These are phyloP conservation scores for Loxodonta africana DNA, from an alignment of 2,113 vertebrate species.

Conservation along the genomic window DNA sequence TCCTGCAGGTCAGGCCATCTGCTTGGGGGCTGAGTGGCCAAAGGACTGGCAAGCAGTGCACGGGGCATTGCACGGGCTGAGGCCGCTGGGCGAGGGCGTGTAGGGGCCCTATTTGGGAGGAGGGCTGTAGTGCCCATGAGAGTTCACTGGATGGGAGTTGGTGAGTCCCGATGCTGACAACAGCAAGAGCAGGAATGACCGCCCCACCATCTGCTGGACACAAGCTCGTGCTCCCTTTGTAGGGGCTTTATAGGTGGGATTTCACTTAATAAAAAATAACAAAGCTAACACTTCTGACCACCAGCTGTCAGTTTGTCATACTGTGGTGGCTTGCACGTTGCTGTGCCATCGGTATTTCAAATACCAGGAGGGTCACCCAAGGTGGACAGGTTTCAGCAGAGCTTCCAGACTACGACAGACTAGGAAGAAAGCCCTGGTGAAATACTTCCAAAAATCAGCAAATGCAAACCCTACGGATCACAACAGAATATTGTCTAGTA, in stretches of 20 bases:
- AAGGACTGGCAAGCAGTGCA: background rate
- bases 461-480: background rate
- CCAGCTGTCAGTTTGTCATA: background rate
- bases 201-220: background rate
- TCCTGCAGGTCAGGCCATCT: slow-evolving; percentile 27
- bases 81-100: background rate
- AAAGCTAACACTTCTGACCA: background rate
- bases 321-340: background rate
- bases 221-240: background rate
- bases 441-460: background rate
- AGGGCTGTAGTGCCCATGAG: background rate
- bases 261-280: background rate
- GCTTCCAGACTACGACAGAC: background rate
- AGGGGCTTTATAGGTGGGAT: background rate
- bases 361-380: background rate
- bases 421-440: background rate
- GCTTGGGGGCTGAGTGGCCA: background rate
- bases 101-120: background rate
- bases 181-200: background rate
- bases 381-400: background rate
- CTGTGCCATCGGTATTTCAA: background rate
- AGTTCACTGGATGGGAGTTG: background rate
- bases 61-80: too few relatives aligned
- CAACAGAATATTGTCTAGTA: background rate
- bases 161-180: background rate